These are phyloP conservation scores for Lordiphosa andalusiaca DNA, from an alignment of 2,888 invertebrate species.

Conservation along the genomic window DNA sequence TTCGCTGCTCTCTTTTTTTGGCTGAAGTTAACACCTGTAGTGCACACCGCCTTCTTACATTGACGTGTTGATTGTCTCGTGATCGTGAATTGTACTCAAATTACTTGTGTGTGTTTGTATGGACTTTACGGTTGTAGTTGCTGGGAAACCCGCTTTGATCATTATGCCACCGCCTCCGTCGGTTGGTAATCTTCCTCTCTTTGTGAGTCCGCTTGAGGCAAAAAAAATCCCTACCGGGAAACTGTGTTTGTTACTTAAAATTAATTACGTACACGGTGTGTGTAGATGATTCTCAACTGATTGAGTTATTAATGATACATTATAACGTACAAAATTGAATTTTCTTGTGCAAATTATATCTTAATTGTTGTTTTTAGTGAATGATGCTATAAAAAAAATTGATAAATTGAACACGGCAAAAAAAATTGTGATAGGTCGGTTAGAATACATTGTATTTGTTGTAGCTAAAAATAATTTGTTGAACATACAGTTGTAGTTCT, in stretches of 20 bases:
- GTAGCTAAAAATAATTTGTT: too few species aligned
- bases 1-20: conserved; percentile 3
- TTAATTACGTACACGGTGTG: conserved; percentile 42
- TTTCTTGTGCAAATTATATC: conserved; percentile 5
- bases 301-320: conserved; percentile 5
- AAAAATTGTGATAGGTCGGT: too few species aligned
- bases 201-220: conserved; percentile 17
- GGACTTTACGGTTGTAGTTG: conserved; percentile 15
- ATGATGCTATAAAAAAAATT: too few species aligned
- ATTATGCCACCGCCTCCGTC: conserved; percentile 36
- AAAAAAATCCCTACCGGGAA: conserved; percentile 45
- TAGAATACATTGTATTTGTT: too few species aligned
- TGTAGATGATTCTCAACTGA: conserved; percentile 7
- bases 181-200: conserved; percentile 20
- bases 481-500: too few species aligned
- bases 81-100: conserved; percentile 24
- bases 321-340: not conserved
- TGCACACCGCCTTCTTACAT: conserved; percentile 4
- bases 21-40: conserved; percentile 21
- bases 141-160: conserved; percentile 57
- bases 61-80: conserved; percentile 32
- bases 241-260: conserved; percentile 22
- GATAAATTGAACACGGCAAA: too few species aligned
- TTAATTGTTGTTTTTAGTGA: not conserved
- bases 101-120: conserved; percentile 17